Base-by-base conservation (phyloP, 1,140 invertebrate species). In the Drosophila punjabiensis region DNA sequence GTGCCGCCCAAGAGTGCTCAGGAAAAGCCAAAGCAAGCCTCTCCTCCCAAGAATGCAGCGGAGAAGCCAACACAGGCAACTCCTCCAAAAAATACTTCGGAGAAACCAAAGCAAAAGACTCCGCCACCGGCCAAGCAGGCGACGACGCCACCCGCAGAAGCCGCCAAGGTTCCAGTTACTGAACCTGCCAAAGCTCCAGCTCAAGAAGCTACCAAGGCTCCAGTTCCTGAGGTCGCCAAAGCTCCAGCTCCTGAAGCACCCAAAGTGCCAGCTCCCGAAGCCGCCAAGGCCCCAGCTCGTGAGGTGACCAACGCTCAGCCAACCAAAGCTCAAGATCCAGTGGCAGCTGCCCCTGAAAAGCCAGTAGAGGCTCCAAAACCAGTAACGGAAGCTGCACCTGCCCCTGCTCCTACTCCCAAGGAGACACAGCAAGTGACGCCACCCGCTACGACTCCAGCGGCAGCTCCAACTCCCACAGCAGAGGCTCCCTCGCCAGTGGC, bases 1-100 rank as follows among this genome's bases (percentile, higher is more conserved):
- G 30, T 16, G 10, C n/a, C 62, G n/a, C n/a, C 55, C 2, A 79
- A 81, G n/a, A 60, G 32, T n/a, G n/a, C 41, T 14, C 33, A 32
- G 14, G 62, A 41, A 7, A 63, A 81, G 43, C 61, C 66, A 0
- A 80, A 74, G 41, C 78, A 60, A n/a, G 73, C 43, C 9, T 48
- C 53, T n/a, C 67, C 79, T 11, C 78, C 61, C 4, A 56, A 81
- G 41, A 45, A 45, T 16, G 24, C 18, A 4, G 30, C 37, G 5
- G 62, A 74, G 18, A 56, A 47, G 16, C 47, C 62, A 2, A 66
- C 74, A 1, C 59, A 53, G 32, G 35, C 47, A 14, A 14, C 55
- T 50, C 47, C 66, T 14, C 32, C 33, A 11, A 48, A 63, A 16
- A 43, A 37, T 47, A 9, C 45, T 13, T 9, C 58, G 1, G 69